Base-by-base conservation (phyloP, 2,797 vertebrate species). In the Phoeniculus purpureus region DNA sequence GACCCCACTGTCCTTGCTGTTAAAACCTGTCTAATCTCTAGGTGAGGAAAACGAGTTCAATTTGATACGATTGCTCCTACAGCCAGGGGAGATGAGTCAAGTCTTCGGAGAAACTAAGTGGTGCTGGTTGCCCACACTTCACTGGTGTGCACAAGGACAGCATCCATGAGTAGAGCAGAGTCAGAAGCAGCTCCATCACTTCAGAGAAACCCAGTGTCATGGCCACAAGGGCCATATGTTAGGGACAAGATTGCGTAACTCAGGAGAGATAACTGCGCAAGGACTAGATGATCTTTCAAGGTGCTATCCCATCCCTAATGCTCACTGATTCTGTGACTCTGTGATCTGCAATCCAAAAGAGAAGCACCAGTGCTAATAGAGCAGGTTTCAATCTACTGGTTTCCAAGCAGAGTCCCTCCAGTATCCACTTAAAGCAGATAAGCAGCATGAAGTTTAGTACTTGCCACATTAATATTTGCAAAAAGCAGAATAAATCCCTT, bases 121-220 rank as follows among this genome's bases (percentile, higher is more conserved):
- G 5, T 40, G 19, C 6, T 64, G 26, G 29, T 43, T 56, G 22
- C 4, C 31, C 8, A 47, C 0, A 0, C 10, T 71, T 72, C 52
- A 10, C 29, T 32, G 60, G 10, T 22, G 10, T 11, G 3, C 10
- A 34, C 27, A 61, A 67, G 31, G 40, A 25, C 62, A 62, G 12
- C 18, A 5, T 18, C 27, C 71, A 11, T 15, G 52, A 59, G 29
- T 32, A 34, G 4, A 61, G 47, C 6, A 15, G 13, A 80, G 34
- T 27, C 31, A 64, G 56, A 58, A 68, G 27, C 27, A 51, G 22
- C 26, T 85, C 54, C 23, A 19, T 21, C 21, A 12, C 31, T 70
- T 73, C 51, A 37, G 29, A 61, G 68, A 50, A 80, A 54, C 26
- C 29, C 34, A 27, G 8, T 15, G 11, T 55, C 27, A 10, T 6